These are phyloP conservation scores for Vannuccia rotundouncinata DNA, from an alignment of 2,888 invertebrate genomes.

Conservation along the genomic window DNA sequence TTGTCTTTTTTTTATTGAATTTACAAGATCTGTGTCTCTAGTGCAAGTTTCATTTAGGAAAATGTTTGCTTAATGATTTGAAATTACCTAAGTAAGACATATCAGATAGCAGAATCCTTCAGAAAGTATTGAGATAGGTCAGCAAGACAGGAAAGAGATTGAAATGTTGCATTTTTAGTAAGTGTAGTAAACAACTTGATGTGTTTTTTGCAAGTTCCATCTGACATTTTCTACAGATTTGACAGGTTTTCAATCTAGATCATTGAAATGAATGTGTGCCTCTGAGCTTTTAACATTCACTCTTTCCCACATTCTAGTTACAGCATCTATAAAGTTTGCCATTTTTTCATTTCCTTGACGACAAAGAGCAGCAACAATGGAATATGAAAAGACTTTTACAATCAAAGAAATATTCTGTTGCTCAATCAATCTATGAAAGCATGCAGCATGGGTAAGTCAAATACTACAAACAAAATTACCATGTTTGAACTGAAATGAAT, in stretches of 20 bases:
- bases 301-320: neutral
- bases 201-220: neutral
- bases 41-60: too few species aligned
- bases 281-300: neutral
- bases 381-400: neutral
- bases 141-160: neutral
- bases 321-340: neutral
- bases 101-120: neutral
- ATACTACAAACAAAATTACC: neutral
- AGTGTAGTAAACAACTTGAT: neutral
- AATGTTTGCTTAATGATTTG: too few species aligned
- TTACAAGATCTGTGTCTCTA: too few species aligned
- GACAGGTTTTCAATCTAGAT: neutral
- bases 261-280: neutral
- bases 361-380: neutral
- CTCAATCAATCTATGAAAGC: neutral
- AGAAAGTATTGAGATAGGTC: neutral
- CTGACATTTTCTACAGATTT: neutral
- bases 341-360: neutral
- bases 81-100: neutral
- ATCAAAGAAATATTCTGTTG: constrained; percentile 1
- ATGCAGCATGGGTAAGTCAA: neutral
- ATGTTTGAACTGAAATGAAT: too few species aligned
- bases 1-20: too few species aligned
- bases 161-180: neutral